Evolutionary conservation across 2,888 invertebrate genomes (phyloP).

Genomic region (Harpagoxenus sublaevis): DNA sequence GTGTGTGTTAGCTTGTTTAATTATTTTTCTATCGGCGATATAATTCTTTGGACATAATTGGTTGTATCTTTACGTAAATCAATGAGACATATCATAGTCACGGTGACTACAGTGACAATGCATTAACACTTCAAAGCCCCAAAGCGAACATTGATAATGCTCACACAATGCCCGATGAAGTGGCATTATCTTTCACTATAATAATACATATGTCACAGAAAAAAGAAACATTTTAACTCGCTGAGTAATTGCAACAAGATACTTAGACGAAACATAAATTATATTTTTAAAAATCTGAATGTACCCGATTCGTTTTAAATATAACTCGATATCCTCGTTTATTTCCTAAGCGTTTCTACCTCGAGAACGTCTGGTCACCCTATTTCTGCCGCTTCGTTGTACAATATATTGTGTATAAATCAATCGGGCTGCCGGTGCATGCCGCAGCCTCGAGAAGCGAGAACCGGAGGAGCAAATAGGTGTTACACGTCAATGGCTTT

Average conservation of each 20-base stretch:
- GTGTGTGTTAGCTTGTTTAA: not conserved
- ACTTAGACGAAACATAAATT: not conserved
- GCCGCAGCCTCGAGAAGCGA: constrained; percentile 13
- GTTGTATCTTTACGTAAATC: constrained; percentile 33
- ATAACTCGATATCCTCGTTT: constrained; percentile 51
- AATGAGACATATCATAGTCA: constrained; percentile 19
- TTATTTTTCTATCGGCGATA: not conserved
- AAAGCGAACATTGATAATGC: constrained; percentile 38
- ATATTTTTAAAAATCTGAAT: not conserved
- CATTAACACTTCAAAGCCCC: constrained; percentile 2
- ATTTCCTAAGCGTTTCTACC: not conserved
- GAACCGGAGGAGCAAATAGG: constrained; percentile 42
- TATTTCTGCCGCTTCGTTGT: not conserved
- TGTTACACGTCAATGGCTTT: constrained; percentile 64
- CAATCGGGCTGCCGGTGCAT: constrained; percentile 15
- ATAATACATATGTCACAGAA: not conserved
- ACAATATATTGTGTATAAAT: constrained; percentile 31
- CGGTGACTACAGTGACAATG: constrained; percentile 16
- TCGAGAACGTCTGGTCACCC: not conserved
- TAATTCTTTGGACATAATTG: not conserved
- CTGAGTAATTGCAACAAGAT: not conserved
- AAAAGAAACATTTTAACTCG: not conserved
- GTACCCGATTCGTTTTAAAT: constrained; percentile 61
- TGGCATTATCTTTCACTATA: not conserved
- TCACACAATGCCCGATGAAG: not conserved